These are phyloP conservation scores for Venturia canescens DNA, from an alignment of 1,140 invertebrate species.

Conservation along the genomic window DNA sequence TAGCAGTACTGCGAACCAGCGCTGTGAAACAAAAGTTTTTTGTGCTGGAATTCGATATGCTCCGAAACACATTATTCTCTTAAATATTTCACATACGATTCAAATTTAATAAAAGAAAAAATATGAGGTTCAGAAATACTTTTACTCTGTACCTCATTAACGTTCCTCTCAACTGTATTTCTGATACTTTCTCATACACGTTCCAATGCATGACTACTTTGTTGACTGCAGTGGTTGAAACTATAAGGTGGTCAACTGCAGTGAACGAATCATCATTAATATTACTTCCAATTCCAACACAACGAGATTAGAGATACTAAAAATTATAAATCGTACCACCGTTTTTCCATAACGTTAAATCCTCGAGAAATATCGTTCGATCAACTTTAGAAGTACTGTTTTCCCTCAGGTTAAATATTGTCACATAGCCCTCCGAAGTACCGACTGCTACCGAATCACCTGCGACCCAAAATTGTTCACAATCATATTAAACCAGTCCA, in stretches of 20 bases:
- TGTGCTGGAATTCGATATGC: not conserved
- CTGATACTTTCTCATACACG: conserved; percentile 37
- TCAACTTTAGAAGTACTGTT: conserved; percentile 42
- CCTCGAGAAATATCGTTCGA: conserved; percentile 44
- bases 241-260: conserved; percentile 25
- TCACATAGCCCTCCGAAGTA: conserved; percentile 54
- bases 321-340: conserved; percentile 33
- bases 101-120: not conserved
- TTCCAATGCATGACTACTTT: conserved; percentile 51
- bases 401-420: conserved; percentile 48
- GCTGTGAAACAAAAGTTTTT: conserved; percentile 51
- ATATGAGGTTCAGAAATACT: not conserved
- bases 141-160: conserved; percentile 54
- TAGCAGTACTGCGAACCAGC: conserved; percentile 57
- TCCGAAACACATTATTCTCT: too few species aligned
- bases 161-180: conserved; percentile 35
- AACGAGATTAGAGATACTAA: not conserved
- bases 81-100: too few species aligned
- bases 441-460: conserved; percentile 54
- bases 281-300: not conserved
- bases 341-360: conserved; percentile 50
- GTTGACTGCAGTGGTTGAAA: conserved; percentile 35
- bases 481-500: too few species aligned
- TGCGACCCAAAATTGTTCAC: conserved; percentile 40
- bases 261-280: conserved; percentile 7